Evolutionary conservation across 1,140 invertebrate species (phyloP).

Genomic region (Hermatobates lingyangjiaoensis): DNA sequence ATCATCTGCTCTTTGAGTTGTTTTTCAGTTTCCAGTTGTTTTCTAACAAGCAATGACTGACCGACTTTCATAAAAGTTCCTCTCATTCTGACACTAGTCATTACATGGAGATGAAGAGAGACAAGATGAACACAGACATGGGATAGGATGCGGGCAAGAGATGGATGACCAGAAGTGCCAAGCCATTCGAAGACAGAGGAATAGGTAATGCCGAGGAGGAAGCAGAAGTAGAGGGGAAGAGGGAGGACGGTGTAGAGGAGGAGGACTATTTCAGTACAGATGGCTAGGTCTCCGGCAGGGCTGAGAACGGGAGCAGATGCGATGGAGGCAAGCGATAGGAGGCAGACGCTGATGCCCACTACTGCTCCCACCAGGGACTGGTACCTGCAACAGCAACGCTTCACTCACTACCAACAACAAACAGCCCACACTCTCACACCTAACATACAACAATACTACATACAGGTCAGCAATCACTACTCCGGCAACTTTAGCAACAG

Average conservation of each 20-base stretch:
- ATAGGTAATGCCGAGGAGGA: conserved; percentile 55
- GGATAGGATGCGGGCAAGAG: conserved; percentile 54
- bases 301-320: conserved; percentile 27
- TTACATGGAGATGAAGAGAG: conserved; percentile 79
- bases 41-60: conserved; percentile 67
- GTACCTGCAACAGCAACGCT: conserved; percentile 32
- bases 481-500: too few species aligned
- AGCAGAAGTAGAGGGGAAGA: conserved; percentile 66
- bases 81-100: conserved; percentile 77
- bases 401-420: too few species aligned
- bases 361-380: conserved; percentile 38
- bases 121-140: conserved; percentile 83
- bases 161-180: conserved; percentile 12
- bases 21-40: conserved; percentile 81
- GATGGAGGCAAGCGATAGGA: conserved; percentile 34
- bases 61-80: conserved; percentile 95
- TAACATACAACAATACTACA: too few species aligned
- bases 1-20: conserved; percentile 94
- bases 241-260: conserved; percentile 86
- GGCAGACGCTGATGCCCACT: conserved; percentile 36
- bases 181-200: conserved; percentile 61
- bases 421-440: too few species aligned
- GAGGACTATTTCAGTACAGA: conserved; percentile 69
- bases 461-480: too few species aligned
- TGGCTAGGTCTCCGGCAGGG: conserved; percentile 61